These are phyloP conservation scores for roundworm (Caenorhabditis elegans) DNA, from an alignment of 1,140 invertebrate genomes.

Conservation along the genomic window DNA sequence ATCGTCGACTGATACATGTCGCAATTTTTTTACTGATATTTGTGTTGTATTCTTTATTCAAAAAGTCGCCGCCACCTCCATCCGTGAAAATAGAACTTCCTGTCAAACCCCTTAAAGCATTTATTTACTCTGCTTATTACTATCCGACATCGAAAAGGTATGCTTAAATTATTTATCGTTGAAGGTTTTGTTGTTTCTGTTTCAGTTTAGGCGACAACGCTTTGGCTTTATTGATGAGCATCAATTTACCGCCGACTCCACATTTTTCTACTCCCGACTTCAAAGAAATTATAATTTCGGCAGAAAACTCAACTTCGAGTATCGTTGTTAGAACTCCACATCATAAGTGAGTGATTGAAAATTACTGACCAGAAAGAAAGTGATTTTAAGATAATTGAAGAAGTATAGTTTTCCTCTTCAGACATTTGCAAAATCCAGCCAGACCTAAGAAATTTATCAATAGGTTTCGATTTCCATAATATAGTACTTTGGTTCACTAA, in stretches of 20 bases:
- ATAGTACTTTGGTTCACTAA: too few relatives aligned
- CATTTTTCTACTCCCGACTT: neutral
- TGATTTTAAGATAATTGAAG: too few relatives aligned
- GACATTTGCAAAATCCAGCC: too few relatives aligned
- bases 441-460: too few relatives aligned
- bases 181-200: neutral
- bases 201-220: conserved; percentile 7
- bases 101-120: neutral
- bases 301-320: neutral
- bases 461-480: too few relatives aligned
- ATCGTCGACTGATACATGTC: too few relatives aligned
- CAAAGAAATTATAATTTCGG: neutral
- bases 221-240: neutral
- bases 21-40: too few relatives aligned
- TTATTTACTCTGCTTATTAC: neutral
- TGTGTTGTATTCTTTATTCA: too few relatives aligned
- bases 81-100: too few relatives aligned
- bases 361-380: neutral
- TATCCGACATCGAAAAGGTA: conserved; percentile 2
- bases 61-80: too few relatives aligned
- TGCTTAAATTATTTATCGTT: neutral
- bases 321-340: neutral
- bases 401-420: too few relatives aligned
- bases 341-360: neutral
- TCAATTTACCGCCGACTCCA: neutral